Evolutionary conservation across 1,140 invertebrate species (phyloP), one percentile per base, ranked within the genome.

Genomic region (Stegodyphus dumicola): DNA sequence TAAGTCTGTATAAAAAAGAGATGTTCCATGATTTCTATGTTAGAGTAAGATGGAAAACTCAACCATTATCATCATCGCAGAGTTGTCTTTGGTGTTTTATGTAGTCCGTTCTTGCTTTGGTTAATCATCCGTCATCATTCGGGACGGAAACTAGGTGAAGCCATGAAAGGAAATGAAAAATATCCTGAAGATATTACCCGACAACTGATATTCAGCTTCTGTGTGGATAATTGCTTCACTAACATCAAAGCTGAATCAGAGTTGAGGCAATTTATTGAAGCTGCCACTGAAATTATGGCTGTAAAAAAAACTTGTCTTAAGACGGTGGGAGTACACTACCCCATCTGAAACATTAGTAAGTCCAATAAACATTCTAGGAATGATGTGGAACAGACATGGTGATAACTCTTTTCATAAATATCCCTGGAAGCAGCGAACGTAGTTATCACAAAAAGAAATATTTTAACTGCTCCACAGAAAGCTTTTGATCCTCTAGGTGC

Each of bases 401-500:
- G 52, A 54, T 71, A n/a, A 53, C 64, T 6, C 17, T 75, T 4
- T 75, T 13, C 6, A 64, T 60, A 48, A 18, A 56, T 5, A 48
- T 53, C n/a, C 6, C 13, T 51, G 18, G n/a, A 56, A 15, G 10
- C 11, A 48, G 51, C 6, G 7, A 2, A 10, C n/a, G 2, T 33
- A 49, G 2, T 17, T 5, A 1, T 0, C 11, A 54, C 54, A 6
- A 60, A 65, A 60, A 79, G 60, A 13, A 52, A 49, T 9, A 79
- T 70, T 17, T 49, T 67, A 5, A 54, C 65, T 56, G 17, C 49
- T 56, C 9, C 6, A 9, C 69, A 81, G 5, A 56, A n/a, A 60
- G 11, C 74, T 13, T 87, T 85, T 85, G 86, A 85, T 74, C 80
- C 75, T 17, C n/a, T n/a, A n/a, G n/a, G n/a, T n/a, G n/a, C n/a